Conservation (phyloP, 2,888 invertebrate genomes). For the Cephus sareptanus region DNA sequence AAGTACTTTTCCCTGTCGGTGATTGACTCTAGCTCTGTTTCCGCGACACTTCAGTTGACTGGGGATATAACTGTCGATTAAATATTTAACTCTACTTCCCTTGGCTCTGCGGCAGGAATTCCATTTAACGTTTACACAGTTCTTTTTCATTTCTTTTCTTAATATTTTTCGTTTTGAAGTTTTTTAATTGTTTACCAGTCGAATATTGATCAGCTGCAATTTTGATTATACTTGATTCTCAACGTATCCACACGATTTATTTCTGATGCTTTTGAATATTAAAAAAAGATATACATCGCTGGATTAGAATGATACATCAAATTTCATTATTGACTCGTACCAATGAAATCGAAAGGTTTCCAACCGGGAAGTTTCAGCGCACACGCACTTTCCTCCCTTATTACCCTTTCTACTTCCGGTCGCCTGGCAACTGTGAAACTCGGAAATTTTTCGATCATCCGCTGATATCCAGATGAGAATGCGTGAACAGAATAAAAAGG, state of each 20-base stretch:
- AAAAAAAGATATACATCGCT: neutral
- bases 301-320: neutral
- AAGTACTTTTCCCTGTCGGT: neutral
- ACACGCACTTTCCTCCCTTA: neutral
- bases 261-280: neutral
- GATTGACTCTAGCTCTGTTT: neutral
- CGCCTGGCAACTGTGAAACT: neutral
- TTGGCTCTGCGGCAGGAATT: neutral
- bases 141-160: neutral
- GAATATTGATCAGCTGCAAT: neutral
- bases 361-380: neutral
- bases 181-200: neutral
- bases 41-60: neutral
- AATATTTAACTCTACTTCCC: neutral
- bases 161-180: neutral
- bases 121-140: neutral
- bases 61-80: neutral
- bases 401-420: neutral
- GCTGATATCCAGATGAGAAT: slow-evolving; percentile 19
- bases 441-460: slow-evolving; percentile 8
- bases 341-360: neutral
- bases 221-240: neutral
- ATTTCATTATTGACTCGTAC: neutral
- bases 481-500: neutral
- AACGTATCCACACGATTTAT: no score